These are phyloP conservation scores for Drosophila pseudotakahashii DNA, from an alignment of 2,888 invertebrate species.

Conservation along the genomic window DNA sequence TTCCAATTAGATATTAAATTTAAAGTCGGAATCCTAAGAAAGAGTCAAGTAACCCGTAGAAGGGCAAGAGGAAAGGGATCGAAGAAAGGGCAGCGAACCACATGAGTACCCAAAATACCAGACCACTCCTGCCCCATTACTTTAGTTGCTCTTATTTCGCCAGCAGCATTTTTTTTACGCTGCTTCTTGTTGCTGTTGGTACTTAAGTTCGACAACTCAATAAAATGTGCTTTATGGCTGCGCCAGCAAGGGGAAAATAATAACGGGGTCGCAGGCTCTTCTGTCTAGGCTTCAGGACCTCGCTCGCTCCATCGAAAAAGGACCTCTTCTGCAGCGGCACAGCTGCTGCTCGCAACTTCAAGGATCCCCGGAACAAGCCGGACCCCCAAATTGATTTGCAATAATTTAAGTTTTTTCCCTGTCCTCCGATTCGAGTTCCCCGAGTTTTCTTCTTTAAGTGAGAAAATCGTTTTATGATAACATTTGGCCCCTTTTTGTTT, in stretches of 20 bases:
- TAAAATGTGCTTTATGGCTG: constrained; percentile 83
- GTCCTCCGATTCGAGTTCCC: constrained; percentile 1
- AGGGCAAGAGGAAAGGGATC: constrained; percentile 1
- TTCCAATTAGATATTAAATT: no score
- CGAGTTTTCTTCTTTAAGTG: constrained; percentile 54
- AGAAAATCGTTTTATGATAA: constrained; percentile 80
- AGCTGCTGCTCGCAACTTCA: constrained; percentile 46
- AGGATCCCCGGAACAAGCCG: constrained; percentile 20
- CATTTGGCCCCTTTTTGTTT: constrained; percentile 35
- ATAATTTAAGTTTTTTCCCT: constrained; percentile 78
- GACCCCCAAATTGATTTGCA: constrained; percentile 81
- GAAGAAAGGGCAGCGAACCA: constrained; percentile 9
- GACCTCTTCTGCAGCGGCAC: constrained; percentile 18
- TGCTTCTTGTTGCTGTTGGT: constrained; percentile 55
- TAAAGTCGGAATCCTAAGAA: no score
- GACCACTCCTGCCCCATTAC: constrained; percentile 16
- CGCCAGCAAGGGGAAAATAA: constrained; percentile 60
- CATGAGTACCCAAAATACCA: constrained; percentile 38
- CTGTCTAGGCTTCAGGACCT: constrained; percentile 49
- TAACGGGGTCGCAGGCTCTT: constrained; percentile 58
- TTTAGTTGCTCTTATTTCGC: constrained; percentile 29
- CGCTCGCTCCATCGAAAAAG: not conserved
- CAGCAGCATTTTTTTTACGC: constrained; percentile 41
- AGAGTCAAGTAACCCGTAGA: not conserved
- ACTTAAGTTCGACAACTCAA: constrained; percentile 83